Percentiles rank a stretch among this genome's conserved stretches.
Evolutionary conservation across 35 echinoderm and acorn worm species (phyloP).

Genomic region (Eucidaris tribuloides): DNA sequence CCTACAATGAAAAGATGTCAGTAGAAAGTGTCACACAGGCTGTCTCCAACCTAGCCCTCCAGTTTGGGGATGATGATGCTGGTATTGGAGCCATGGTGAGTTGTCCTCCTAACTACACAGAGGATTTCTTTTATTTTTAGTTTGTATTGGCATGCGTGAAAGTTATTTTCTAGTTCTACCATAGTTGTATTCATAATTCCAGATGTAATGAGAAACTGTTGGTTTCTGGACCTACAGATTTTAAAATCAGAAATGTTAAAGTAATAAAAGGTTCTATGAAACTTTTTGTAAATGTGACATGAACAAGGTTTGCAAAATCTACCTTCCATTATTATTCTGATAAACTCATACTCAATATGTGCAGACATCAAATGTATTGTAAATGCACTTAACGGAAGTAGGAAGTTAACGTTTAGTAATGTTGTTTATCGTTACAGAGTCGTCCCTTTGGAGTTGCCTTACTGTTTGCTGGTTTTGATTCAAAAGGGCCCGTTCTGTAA

Average conservation of each 20-base stretch:
- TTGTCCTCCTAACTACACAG: too few relatives aligned
- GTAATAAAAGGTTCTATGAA: too few relatives aligned
- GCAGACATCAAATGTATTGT: too few relatives aligned
- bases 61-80: conserved; percentile 99
- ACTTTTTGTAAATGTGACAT: too few relatives aligned
- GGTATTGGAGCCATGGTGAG: conserved; percentile 92
- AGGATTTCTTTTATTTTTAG: background rate
- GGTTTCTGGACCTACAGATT: too few relatives aligned
- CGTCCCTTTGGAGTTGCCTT: conserved; percentile 96
- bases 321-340: too few relatives aligned
- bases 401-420: too few relatives aligned
- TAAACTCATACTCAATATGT: too few relatives aligned
- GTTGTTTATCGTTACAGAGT: conserved; percentile 61
- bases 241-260: too few relatives aligned
- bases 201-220: background rate
- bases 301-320: too few relatives aligned
- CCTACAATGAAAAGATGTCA: conserved; percentile 99
- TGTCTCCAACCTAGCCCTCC: conserved; percentile 95
- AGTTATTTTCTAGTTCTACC: background rate
- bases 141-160: background rate
- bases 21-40: conserved; percentile 98
- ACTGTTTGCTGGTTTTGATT: conserved; percentile 85
- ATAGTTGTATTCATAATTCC: background rate
- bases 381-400: too few relatives aligned
- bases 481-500: conserved; percentile 90